Base-by-base conservation (phyloP, 1,140 invertebrate species). In the Radopholus similis region DNA sequence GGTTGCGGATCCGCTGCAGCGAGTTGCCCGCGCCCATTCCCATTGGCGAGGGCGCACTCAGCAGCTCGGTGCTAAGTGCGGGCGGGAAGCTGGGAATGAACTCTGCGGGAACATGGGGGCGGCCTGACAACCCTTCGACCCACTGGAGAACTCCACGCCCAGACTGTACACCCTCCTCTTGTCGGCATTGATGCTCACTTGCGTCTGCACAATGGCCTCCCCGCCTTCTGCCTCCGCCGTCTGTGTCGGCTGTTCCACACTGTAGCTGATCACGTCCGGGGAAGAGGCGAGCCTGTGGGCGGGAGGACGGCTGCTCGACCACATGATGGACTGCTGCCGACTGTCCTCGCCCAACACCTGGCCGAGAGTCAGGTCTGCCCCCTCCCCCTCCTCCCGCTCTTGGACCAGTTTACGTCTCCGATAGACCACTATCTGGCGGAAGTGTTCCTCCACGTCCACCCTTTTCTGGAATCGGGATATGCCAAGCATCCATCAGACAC, bases 391-490 rank as follows among this genome's bases (percentile, higher is more conserved):
- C 30, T 51, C 47, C 21, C 21, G 23, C 23, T 51, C 47, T 21
- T 51, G 23, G 23, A 73, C 28, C 30, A 35, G 6, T n/a, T 59
- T 68, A n/a, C n/a, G n/a, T n/a, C 34, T 28, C 37, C 47, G 53
- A 30, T 73, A 73, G 23, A 73, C 26, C 18, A 73, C 53, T 11
- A 77, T 49, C 53, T 73, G 73, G 1, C 72, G 72, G 35, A 64
- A 73, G 44, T 73, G 73, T 57, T 73, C 72, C 26, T 73, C 72
- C 34, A 73, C 30, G 44, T 73, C 72, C 15, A 73, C 68, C 2
- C 72, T 40, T 65, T 60, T 59, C 66, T 68, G 11, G 8, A 47
- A 49, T 59, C 15, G 53, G 11, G 11, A 54, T 54, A n/a, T 54
- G 11, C 26, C 1, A 30, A 13, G 3, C 2, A 49, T 40, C 28